Conservation (phyloP, 2,797 vertebrate species). For the Hephaestus fuliginosus region DNA sequence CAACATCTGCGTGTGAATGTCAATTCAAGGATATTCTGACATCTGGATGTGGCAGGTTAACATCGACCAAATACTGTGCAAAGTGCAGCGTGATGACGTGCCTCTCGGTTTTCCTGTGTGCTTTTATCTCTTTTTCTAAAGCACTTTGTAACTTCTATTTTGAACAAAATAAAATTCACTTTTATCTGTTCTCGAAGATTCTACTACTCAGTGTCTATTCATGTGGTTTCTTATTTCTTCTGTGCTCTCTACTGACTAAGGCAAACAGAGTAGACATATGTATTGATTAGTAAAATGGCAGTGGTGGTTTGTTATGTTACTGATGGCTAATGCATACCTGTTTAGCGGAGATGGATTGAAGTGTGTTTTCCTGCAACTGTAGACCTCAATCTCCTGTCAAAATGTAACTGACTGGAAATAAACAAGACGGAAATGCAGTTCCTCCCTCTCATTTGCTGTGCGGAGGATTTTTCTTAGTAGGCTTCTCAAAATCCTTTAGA, state of each 20-base stretch:
- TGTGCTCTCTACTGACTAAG: constrained; percentile 12
- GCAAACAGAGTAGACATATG: constrained; percentile 12
- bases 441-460: constrained; percentile 27
- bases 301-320: constrained; percentile 49
- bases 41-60: constrained; percentile 35
- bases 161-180: constrained; percentile 7
- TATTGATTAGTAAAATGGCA: constrained; percentile 69
- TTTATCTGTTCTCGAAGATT: background rate
- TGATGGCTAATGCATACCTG: constrained; percentile 73
- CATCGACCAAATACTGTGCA: constrained; percentile 22
- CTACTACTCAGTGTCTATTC: background rate
- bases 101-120: background rate
- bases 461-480: constrained; percentile 60
- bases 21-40: constrained; percentile 40
- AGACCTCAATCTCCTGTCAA: constrained; percentile 57
- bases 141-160: constrained; percentile 1
- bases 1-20: constrained; percentile 48
- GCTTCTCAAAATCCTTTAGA: constrained; percentile 58
- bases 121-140: background rate
- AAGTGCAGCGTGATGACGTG: constrained; percentile 11
- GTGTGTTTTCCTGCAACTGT: constrained; percentile 51
- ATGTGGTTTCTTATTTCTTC: background rate
- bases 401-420: constrained; percentile 73
- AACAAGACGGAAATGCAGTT: constrained; percentile 57
- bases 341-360: constrained; percentile 68